Conservation (phyloP, 2,888 invertebrate genomes). For the Hanleya hanleyi region DNA sequence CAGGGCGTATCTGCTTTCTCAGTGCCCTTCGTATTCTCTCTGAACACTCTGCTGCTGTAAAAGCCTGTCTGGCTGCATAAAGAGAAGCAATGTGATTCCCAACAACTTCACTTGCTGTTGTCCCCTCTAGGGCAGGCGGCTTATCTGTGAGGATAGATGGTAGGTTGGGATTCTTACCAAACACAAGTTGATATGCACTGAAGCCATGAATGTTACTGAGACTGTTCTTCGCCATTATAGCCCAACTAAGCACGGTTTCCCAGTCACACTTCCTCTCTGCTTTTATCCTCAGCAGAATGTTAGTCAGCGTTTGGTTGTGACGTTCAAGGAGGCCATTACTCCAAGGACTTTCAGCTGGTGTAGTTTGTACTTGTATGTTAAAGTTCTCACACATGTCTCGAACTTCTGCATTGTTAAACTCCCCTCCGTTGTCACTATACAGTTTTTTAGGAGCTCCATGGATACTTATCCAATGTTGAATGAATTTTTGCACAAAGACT, state of each 20-base stretch:
- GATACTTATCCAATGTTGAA: no score
- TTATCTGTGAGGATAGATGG: slow-evolving; percentile 18
- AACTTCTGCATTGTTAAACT: slow-evolving; percentile 20
- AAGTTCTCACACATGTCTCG: slow-evolving; percentile 22
- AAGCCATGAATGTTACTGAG: background rate
- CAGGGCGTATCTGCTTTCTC: slow-evolving; percentile 16
- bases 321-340: slow-evolving; percentile 17
- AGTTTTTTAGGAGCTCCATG: slow-evolving; percentile 12
- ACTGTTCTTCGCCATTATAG: slow-evolving; percentile 17
- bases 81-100: slow-evolving; percentile 17
- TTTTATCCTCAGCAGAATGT: slow-evolving; percentile 21
- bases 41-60: slow-evolving; percentile 16
- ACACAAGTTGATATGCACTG: slow-evolving; percentile 23
- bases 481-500: no score
- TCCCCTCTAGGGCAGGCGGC: slow-evolving; percentile 20
- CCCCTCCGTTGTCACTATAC: slow-evolving; percentile 18
- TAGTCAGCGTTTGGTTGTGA: slow-evolving; percentile 27
- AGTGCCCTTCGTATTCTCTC: slow-evolving; percentile 23
- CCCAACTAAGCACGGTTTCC: slow-evolving; percentile 21
- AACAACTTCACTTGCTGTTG: slow-evolving; percentile 13
- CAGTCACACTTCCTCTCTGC: slow-evolving; percentile 14
- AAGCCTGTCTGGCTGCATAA: slow-evolving; percentile 11
- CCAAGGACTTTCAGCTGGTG: slow-evolving; percentile 29
- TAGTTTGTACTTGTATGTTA: slow-evolving; percentile 21
- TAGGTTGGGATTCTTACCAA: slow-evolving; percentile 22